phyloP scores from a whole-genome alignment of 2,888 invertebrate genomes.

The Romanomermis culicivorax region DNA sequence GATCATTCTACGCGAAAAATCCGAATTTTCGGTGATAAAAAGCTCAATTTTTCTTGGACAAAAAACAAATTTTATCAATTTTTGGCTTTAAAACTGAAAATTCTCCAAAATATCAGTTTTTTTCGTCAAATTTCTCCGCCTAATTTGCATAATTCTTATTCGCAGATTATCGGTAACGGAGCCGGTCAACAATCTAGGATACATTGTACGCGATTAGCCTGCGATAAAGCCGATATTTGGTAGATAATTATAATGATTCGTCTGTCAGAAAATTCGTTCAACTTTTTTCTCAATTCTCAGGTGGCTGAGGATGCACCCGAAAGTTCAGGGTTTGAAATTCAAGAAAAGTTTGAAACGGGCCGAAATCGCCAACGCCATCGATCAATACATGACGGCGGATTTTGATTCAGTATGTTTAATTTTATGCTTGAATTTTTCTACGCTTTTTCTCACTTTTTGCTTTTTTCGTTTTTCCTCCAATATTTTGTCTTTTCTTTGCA shows the following conservation, averaged over 20 bases:
- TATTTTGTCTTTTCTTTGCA: too few relatives aligned
- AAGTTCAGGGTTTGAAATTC: slow-evolving; percentile 58
- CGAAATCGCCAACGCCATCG: slow-evolving; percentile 79
- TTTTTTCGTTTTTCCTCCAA: too few relatives aligned
- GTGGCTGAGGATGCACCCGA: slow-evolving; percentile 82
- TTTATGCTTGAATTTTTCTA: too few relatives aligned
- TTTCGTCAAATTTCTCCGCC: too few relatives aligned
- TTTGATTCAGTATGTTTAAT: background rate
- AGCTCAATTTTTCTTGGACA: too few relatives aligned
- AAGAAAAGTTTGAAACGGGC: slow-evolving; percentile 64
- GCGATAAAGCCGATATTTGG: slow-evolving; percentile 92
- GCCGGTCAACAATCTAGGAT: slow-evolving; percentile 98
- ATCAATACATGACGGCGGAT: slow-evolving; percentile 29
- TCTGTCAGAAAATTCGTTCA: slow-evolving; percentile 2
- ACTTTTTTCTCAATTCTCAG: slow-evolving; percentile 33
- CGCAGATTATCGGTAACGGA: slow-evolving; percentile 83
- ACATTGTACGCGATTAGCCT: slow-evolving; percentile 88
- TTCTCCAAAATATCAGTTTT: too few relatives aligned
- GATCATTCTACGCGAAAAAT: slow-evolving; percentile 3
- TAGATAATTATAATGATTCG: slow-evolving; percentile 21
- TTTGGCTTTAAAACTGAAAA: too few relatives aligned
- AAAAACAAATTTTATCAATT: too few relatives aligned
- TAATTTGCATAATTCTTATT: too few relatives aligned
- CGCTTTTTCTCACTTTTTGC: too few relatives aligned
- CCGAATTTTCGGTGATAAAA: too few relatives aligned